A percentile compares a stretch with the other conserved stretches of the same genome.
Evolutionary conservation across 2,888 invertebrate genomes (phyloP).

Genomic region (Iphiclides podalirius): DNA sequence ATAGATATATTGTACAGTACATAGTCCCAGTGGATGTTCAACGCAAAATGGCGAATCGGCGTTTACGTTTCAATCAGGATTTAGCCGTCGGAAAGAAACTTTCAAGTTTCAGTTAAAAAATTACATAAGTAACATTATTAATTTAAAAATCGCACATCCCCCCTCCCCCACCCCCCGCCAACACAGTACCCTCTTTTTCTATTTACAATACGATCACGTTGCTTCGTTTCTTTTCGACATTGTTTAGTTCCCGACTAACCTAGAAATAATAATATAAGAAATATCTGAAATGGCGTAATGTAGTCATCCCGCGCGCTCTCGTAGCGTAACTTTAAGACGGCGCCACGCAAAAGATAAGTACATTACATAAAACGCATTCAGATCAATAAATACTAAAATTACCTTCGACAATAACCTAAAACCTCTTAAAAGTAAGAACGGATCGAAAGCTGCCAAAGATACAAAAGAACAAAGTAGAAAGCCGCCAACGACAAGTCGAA

Average conservation of each 20-base stretch:
- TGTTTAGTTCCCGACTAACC: slow-evolving; percentile 66
- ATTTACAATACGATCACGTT: slow-evolving; percentile 62
- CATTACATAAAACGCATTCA: slow-evolving; percentile 6
- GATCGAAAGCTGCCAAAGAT: slow-evolving; percentile 11
- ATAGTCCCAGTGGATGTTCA: too few relatives aligned
- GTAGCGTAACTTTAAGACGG: too few relatives aligned
- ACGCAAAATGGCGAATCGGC: too few relatives aligned
- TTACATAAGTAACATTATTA: slow-evolving; percentile 40
- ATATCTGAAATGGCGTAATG: background rate
- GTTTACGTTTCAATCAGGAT: too few relatives aligned
- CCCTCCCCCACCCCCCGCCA: slow-evolving; percentile 25
- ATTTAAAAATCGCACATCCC: slow-evolving; percentile 28
- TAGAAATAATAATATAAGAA: slow-evolving; percentile 36
- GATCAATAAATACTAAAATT: slow-evolving; percentile 21
- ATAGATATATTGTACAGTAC: slow-evolving; percentile 25
- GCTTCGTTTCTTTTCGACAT: slow-evolving; percentile 70
- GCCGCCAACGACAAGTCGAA: background rate
- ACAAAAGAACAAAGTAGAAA: background rate
- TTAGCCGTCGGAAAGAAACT: too few relatives aligned
- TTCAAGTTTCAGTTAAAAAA: slow-evolving; percentile 28
- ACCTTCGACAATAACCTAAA: slow-evolving; percentile 3
- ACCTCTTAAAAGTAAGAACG: background rate
- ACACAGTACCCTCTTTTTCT: slow-evolving; percentile 48
- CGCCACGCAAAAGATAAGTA: slow-evolving; percentile 8
- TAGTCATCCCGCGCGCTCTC: background rate